Base-by-base conservation (phyloP, 2,888 invertebrate species). In the Synergus laeviventris region DNA sequence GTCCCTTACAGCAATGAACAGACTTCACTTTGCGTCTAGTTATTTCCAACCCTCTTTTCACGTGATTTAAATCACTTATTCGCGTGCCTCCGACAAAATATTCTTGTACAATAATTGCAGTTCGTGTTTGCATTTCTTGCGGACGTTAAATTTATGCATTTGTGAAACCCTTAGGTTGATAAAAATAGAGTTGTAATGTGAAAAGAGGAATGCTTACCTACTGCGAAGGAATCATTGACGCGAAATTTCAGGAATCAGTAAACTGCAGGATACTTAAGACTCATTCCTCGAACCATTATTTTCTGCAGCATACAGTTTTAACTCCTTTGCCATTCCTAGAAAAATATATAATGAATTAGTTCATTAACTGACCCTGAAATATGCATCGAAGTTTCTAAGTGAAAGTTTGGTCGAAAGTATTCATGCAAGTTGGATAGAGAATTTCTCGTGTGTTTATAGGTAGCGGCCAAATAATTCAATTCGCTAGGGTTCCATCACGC, bases 381-480 rank as follows among this genome's bases (percentile, higher is more conserved):
- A 42, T 42, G 14, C 7, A 12, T 21, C 14, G 24, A 21, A 21
- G 12, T 59, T 5, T 59, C 11, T 1, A 59, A 24, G 7, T 24
- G 24, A 24, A 59, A 5, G 59, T 24, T 59, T 59, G 7, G 14
- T 21, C 24, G 24, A 59, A 14, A 11, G 14, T 42, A 66, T 64
- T 7, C 8, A 70, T 49, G 9, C 1, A 49, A 49, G 70, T 70
- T 70, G 31, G 8, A 16, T 21, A 24, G 5, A 12, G 36, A 24
- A 49, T 49, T 70, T 66, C 70, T 56, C 56, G 70, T 77, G 74
- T 77, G 77, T 81, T 81, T 81, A 78, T 77, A 74, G 31, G n/a
- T 78, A 39, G 24, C n/a, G 16, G 78, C 78, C 79, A 82, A 85
- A 86, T 89, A 89, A 89, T 88, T 86, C 76, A 83, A 87, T 88